Percentiles rank a stretch among this genome's conserved stretches.
Evolutionary conservation across 2,888 invertebrate genomes (phyloP).

Genomic region (Esperia sulphurella): DNA sequence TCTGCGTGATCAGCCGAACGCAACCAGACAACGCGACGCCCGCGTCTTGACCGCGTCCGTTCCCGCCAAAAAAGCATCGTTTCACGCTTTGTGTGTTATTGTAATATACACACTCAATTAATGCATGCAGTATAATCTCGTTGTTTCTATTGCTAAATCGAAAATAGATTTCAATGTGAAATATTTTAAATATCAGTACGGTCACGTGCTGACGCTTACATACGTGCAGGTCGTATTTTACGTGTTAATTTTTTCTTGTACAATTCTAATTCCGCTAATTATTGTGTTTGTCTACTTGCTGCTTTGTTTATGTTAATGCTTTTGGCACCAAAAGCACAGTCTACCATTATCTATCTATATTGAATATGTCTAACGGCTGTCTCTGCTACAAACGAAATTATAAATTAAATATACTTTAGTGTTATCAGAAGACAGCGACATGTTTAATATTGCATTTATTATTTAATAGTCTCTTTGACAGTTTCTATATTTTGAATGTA

Average conservation of each 20-base stretch:
- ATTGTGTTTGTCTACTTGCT: conserved; percentile 1
- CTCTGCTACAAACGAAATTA: not conserved
- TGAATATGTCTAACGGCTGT: not conserved
- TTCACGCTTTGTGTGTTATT: not conserved
- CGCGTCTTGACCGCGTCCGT: not conserved
- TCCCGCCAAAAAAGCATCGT: not conserved
- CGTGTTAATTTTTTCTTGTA: conserved; percentile 1
- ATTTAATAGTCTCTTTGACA: not conserved
- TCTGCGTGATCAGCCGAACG: conserved; percentile 13
- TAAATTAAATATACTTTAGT: no score
- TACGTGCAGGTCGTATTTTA: not conserved
- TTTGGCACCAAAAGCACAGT: conserved; percentile 3
- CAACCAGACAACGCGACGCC: conserved; percentile 14
- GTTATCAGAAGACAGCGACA: not conserved
- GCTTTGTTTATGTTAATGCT: conserved; percentile 5
- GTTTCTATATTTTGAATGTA: conserved; percentile 1
- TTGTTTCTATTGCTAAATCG: not conserved
- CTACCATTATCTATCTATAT: not conserved
- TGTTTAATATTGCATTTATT: not conserved
- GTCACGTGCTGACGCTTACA: not conserved
- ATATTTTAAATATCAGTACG: not conserved
- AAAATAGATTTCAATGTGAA: not conserved
- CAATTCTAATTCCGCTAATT: conserved; percentile 5
- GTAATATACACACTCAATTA: not conserved
- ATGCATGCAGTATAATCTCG: not conserved